Conservation (phyloP, 2,888 invertebrate genomes). For the Morpho helenor region DNA sequence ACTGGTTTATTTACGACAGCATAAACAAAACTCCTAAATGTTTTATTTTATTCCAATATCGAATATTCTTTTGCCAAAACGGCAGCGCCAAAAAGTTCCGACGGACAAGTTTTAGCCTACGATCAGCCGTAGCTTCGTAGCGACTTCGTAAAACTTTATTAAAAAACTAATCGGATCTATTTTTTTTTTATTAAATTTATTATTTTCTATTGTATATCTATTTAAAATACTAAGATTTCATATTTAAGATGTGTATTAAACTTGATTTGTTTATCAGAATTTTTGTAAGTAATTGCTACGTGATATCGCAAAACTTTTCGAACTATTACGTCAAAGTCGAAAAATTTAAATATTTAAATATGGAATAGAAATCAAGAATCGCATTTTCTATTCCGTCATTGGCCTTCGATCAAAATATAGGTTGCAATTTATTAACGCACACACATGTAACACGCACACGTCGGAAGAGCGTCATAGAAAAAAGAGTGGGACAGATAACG, state of each 20-base stretch:
- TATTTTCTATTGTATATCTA: background rate
- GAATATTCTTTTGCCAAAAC: conserved; percentile 5
- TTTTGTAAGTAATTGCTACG: too few species aligned
- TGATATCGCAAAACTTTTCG: too few species aligned
- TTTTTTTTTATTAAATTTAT: conserved; percentile 3
- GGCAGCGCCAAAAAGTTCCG: conserved; percentile 49
- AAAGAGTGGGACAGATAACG: conserved; percentile 76
- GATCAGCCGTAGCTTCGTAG: conserved; percentile 43
- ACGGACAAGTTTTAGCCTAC: conserved; percentile 74
- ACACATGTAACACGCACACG: conserved; percentile 54
- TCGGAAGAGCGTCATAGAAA: conserved; percentile 55
- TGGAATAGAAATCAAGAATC: conserved; percentile 26
- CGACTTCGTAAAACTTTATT: conserved; percentile 26
- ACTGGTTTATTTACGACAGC: too few species aligned
- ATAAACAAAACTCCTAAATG: too few species aligned
- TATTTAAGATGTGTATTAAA: background rate
- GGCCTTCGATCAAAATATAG: conserved; percentile 75
- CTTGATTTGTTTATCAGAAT: conserved; percentile 1
- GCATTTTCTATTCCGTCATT: conserved; percentile 45
- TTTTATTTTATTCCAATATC: conserved; percentile 2
- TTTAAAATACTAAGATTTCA: background rate
- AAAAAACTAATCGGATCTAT: conserved; percentile 15
- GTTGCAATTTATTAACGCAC: conserved; percentile 73
- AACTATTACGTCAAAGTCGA: background rate
- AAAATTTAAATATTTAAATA: conserved; percentile 21